These are phyloP conservation scores for Etheostoma cragini DNA, from an alignment of 2,113 vertebrate genomes.

Conservation along the genomic window DNA sequence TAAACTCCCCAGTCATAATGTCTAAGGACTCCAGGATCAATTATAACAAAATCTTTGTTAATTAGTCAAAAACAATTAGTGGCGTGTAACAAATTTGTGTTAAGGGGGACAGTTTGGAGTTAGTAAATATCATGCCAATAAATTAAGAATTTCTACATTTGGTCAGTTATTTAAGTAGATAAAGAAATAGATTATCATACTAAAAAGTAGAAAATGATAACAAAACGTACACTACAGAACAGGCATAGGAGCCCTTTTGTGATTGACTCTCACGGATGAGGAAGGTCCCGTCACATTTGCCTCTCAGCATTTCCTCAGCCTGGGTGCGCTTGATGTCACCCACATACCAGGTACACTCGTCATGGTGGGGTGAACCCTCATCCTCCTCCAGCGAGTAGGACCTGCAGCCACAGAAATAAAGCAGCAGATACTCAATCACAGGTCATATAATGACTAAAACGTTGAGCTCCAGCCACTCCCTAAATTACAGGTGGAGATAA, in stretches of 20 bases:
- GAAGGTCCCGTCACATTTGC: constrained; percentile 95
- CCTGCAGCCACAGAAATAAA: constrained; percentile 39
- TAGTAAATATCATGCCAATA: background rate
- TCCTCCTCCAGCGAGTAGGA: constrained; percentile 94
- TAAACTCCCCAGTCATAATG: too few species aligned
- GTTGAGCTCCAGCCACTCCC: background rate
- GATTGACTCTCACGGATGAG: constrained; percentile 97
- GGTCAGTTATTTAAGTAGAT: background rate
- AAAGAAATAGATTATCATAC: background rate
- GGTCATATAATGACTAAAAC: background rate
- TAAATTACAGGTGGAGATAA: background rate
- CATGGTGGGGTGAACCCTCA: constrained; percentile 92
- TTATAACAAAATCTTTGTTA: too few species aligned
- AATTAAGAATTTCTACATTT: background rate
- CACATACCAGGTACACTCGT: constrained; percentile 96
- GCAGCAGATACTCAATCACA: background rate
- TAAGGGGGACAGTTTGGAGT: too few species aligned
- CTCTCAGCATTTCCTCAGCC: constrained; percentile 93
- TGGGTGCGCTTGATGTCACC: constrained; percentile 95
- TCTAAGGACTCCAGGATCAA: too few species aligned
- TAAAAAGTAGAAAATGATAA: background rate
- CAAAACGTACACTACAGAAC: constrained; percentile 94
- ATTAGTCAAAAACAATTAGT: too few species aligned
- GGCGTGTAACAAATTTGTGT: too few species aligned
- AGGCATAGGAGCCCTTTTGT: constrained; percentile 95